phyloP scores from a whole-genome alignment of 2,113 vertebrate species.

The Spea bombifrons region DNA sequence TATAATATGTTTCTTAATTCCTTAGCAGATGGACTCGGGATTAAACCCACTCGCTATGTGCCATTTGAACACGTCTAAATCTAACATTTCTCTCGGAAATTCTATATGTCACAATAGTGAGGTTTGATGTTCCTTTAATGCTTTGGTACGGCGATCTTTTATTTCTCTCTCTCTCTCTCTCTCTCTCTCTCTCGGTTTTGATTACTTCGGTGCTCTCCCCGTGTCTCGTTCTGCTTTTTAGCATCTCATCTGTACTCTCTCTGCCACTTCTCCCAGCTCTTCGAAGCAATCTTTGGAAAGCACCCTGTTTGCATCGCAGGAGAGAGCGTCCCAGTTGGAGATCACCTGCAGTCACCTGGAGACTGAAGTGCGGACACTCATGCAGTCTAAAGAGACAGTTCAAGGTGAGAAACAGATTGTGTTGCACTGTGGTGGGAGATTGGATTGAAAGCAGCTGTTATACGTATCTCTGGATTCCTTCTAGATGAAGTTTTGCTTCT shows the following conservation, averaged over 20 bases:
- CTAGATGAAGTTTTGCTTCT: constrained; percentile 30
- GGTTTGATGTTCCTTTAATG: too few relatives aligned
- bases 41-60: too few relatives aligned
- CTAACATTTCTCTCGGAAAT: too few relatives aligned
- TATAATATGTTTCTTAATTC: too few relatives aligned
- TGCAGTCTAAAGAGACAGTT: constrained; percentile 72
- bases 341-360: constrained; percentile 67
- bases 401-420: constrained; percentile 64
- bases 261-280: constrained; percentile 57
- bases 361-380: constrained; percentile 67
- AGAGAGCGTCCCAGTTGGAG: constrained; percentile 66
- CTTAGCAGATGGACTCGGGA: too few relatives aligned
- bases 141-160: too few relatives aligned
- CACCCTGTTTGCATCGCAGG: constrained; percentile 68
- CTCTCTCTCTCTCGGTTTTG: too few relatives aligned
- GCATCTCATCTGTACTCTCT: neutral
- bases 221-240: neutral
- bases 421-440: neutral
- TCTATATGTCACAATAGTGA: too few relatives aligned
- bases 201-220: neutral
- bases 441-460: neutral
- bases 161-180: too few relatives aligned
- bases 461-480: neutral
- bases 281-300: constrained; percentile 67
- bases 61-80: too few relatives aligned